These are phyloP conservation scores for Eupithecia exiguata DNA, from an alignment of 2,888 invertebrate genomes.

Conservation along the genomic window DNA sequence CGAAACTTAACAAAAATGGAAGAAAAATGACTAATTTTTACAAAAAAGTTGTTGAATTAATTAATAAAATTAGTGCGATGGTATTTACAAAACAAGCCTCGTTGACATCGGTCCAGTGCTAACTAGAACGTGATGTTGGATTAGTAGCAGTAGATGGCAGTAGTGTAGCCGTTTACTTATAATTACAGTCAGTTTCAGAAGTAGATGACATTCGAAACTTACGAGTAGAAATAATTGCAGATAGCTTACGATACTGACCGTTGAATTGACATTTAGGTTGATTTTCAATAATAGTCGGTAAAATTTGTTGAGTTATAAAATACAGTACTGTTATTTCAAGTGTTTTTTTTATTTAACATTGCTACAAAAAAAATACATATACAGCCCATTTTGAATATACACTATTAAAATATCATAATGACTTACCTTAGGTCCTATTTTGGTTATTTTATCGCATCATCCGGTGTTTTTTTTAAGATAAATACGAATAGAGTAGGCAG, in stretches of 20 bases:
- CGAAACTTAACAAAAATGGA: slow-evolving; percentile 14
- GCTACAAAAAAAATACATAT: neutral
- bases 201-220: neutral
- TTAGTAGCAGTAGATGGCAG: neutral
- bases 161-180: neutral
- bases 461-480: neutral
- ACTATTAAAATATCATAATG: neutral
- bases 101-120: neutral
- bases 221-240: neutral
- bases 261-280: neutral
- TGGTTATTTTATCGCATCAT: slow-evolving; percentile 15
- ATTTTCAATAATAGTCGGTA: neutral
- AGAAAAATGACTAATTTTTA: slow-evolving; percentile 12
- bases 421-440: slow-evolving; percentile 10
- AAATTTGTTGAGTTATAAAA: neutral
- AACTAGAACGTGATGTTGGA: neutral
- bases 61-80: neutral
- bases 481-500: neutral
- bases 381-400: neutral
- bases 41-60: neutral
- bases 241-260: neutral
- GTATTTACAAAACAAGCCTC: slow-evolving; percentile 5
- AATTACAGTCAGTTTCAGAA: neutral
- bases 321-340: neutral
- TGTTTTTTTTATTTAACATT: neutral